Conservation (phyloP, 2,113 vertebrate species). For the Bolborhynchus lineola region DNA sequence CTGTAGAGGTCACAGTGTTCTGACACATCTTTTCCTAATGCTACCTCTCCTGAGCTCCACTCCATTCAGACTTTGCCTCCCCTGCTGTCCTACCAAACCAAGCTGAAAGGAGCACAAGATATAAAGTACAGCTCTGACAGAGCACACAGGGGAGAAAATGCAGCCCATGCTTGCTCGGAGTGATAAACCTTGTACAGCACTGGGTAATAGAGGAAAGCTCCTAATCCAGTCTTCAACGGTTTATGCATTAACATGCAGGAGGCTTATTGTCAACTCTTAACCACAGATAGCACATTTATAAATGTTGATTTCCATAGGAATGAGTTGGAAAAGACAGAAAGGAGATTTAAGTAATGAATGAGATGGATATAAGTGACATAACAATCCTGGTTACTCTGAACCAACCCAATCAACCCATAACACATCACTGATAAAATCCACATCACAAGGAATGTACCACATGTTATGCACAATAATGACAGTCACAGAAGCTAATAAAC, state of each 20-base stretch:
- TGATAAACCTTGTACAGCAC: neutral
- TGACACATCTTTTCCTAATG: neutral
- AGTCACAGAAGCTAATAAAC: neutral
- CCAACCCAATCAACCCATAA: neutral
- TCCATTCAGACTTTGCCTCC: neutral
- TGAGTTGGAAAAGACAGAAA: neutral
- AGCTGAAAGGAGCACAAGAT: neutral
- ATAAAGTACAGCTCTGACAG: neutral
- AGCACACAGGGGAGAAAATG: neutral
- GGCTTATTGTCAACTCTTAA: neutral
- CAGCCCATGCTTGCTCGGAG: neutral
- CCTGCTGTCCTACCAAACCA: neutral
- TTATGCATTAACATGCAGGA: neutral
- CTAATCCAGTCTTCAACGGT: neutral
- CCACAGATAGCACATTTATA: neutral
- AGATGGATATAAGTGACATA: neutral
- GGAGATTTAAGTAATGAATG: neutral
- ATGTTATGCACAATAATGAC: neutral
- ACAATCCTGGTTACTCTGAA: neutral
- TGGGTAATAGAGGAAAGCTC: neutral
- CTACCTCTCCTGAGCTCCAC: neutral
- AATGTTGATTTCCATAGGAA: neutral
- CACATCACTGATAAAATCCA: neutral
- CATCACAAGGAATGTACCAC: accelerated
- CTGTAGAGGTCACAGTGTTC: neutral